These are phyloP conservation scores for Rhorus exstirpatorius DNA, from an alignment of 2,888 invertebrate species.

Conservation along the genomic window DNA sequence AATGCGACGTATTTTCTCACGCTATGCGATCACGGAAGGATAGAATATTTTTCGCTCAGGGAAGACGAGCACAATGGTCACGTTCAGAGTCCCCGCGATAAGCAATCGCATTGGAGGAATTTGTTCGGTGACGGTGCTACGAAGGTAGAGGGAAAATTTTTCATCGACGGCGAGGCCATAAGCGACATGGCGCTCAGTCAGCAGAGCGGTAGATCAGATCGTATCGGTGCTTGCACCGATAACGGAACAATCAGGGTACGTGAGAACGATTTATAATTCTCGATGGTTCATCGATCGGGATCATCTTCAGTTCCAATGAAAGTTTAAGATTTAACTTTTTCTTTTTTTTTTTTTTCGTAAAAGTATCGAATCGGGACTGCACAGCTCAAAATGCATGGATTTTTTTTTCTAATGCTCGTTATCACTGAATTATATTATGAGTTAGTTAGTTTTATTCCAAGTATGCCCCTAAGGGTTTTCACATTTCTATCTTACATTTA, in stretches of 20 bases:
- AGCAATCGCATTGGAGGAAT: conserved; percentile 79
- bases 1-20: conserved; percentile 88
- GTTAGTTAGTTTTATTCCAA: too few relatives aligned
- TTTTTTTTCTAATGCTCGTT: too few relatives aligned
- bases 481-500: too few relatives aligned
- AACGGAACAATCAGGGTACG: conserved; percentile 78
- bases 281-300: too few relatives aligned
- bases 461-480: too few relatives aligned
- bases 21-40: conserved; percentile 87
- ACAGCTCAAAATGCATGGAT: too few relatives aligned
- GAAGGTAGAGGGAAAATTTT: conserved; percentile 76
- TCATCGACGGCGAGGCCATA: conserved; percentile 77
- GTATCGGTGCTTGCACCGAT: conserved; percentile 80
- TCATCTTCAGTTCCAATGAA: too few relatives aligned
- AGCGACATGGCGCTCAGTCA: conserved; percentile 67
- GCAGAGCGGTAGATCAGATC: conserved; percentile 70
- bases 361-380: neutral
- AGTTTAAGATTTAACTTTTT: neutral
- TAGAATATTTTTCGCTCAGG: conserved; percentile 86
- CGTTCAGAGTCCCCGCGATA: conserved; percentile 79
- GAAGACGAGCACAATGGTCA: conserved; percentile 60
- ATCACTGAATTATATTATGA: too few relatives aligned
- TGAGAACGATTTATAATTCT: neutral
- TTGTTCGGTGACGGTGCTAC: conserved; percentile 73
- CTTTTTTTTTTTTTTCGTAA: neutral